Base-by-base conservation (phyloP, 1,140 invertebrate genomes). In the Sminthurides bifidus region DNA sequence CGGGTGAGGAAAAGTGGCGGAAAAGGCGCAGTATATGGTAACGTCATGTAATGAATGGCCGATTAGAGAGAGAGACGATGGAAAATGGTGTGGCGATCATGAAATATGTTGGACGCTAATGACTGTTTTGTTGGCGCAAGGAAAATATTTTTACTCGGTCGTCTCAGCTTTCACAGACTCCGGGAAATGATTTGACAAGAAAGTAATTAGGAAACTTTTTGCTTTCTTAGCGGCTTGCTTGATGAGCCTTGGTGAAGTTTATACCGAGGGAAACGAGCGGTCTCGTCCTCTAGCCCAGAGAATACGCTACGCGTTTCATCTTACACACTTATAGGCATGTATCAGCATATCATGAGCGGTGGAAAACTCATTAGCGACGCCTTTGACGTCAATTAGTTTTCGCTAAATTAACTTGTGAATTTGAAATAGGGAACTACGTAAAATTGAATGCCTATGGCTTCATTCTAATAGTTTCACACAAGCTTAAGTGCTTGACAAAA, bases 181-280 rank as follows among this genome's bases (percentile, higher is more conserved):
- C 56, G 63, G 63, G 63, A 61, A 59, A 65, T 59, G 53, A 65
- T 65, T 65, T 65, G 63, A 65, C 63, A 65, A 58, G 63, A 65
- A 60, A 65, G 63, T 59, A 65, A 65, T 65, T 65, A 65, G 46
- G 63, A 61, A 37, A n/a, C 54, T 61, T 54, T 56, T 55, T 48
- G 41, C 51, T 52, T 26, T 40, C 46, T 21, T 44, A 41, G 40
- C 23, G 51, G 52, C 43, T 43, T 55, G 52, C 45, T 50, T 60
- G 54, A 52, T 50, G 54, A n/a, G 45, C 37, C 33, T 45, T 44
- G 56, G 51, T 37, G 55, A 48, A 61, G 58, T 58, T 56, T 58
- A 54, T 61, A 53, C 56, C 56, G 49, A 58, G 31, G 55, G 60
- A 62, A 58, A 59, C 38, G 45, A 45, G 55, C n/a, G n/a, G n/a